Percentiles rank a stretch among this genome's conserved stretches.
Evolutionary conservation across 1,140 invertebrate genomes (phyloP).

Genomic region (Laodelphax striatellus): DNA sequence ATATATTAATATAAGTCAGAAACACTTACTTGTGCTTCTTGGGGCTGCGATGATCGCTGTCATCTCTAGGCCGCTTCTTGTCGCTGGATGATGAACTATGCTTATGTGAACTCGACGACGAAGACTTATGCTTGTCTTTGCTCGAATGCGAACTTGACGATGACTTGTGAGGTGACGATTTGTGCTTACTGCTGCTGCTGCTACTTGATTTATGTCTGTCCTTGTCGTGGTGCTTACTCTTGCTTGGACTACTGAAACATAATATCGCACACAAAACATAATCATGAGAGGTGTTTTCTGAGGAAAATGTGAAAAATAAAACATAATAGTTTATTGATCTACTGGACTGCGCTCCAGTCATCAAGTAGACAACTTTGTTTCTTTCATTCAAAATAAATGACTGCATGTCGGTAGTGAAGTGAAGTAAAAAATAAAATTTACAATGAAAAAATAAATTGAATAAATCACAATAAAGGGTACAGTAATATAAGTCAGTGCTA

Average conservation of each 20-base stretch:
- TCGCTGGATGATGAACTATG: slow-evolving; percentile 28
- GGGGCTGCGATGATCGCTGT: slow-evolving; percentile 44
- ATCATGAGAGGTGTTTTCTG: too few relatives aligned
- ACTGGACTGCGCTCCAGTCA: too few relatives aligned
- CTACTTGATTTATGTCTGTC: not conserved
- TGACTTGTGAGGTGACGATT: slow-evolving; percentile 15
- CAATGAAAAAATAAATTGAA: too few relatives aligned
- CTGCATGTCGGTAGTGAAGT: too few relatives aligned
- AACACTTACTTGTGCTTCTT: slow-evolving; percentile 47
- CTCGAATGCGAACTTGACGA: slow-evolving; percentile 13
- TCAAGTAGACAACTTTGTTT: too few relatives aligned
- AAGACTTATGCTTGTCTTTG: slow-evolving; percentile 22
- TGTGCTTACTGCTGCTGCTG: slow-evolving; percentile 27
- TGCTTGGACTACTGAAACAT: not conserved
- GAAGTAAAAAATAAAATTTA: too few relatives aligned
- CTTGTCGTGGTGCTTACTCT: not conserved
- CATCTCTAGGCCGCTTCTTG: slow-evolving; percentile 59
- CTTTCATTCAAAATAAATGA: too few relatives aligned
- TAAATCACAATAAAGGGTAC: too few relatives aligned
- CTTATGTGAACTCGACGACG: slow-evolving; percentile 10
- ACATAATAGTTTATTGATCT: too few relatives aligned
- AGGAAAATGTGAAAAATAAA: too few relatives aligned
- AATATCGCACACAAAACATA: not conserved
- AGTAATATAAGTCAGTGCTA: too few relatives aligned
- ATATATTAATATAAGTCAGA: too few relatives aligned